These are phyloP conservation scores for Phainopepla nitens DNA, from an alignment of 2,113 vertebrate species.

Conservation along the genomic window DNA sequence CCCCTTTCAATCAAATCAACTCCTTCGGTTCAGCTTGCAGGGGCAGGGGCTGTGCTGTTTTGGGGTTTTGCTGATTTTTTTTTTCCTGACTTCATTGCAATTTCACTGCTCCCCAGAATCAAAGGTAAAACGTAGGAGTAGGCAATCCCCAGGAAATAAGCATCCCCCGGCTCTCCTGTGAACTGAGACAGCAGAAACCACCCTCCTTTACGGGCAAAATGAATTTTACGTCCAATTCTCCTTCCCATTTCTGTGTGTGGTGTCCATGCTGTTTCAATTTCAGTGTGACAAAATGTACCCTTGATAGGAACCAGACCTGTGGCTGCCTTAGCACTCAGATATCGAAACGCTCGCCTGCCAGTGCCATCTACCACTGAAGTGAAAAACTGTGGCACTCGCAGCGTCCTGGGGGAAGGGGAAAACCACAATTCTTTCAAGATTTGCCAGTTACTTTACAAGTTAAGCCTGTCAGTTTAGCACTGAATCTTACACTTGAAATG, in stretches of 20 bases:
- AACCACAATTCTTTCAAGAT: background rate
- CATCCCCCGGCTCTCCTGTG: background rate
- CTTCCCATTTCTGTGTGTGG: slow-evolving; percentile 3
- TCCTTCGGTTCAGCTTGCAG: background rate
- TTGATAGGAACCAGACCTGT: slow-evolving; percentile 56
- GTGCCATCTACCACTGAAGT: background rate
- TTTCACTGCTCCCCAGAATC: background rate
- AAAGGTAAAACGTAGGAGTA: background rate
- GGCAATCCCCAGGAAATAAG: background rate
- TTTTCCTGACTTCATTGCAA: background rate
- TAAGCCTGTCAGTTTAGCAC: background rate
- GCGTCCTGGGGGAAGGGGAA: background rate
- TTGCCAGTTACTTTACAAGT: slow-evolving; percentile 5
- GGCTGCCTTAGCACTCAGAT: slow-evolving; percentile 43
- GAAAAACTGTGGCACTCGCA: background rate
- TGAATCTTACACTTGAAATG: background rate
- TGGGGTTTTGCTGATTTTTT: background rate
- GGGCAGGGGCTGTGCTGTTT: rapidly evolving
- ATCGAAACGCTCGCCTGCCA: background rate
- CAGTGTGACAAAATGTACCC: slow-evolving; percentile 27
- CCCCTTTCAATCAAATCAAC: background rate
- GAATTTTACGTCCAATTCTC: background rate
- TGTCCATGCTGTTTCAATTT: slow-evolving; percentile 51
- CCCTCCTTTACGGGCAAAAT: background rate
- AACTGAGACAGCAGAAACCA: background rate